A percentile compares a stretch with the other conserved stretches of the same genome.
These are phyloP conservation scores for Hypomecis atomaria DNA, from an alignment of 2,888 invertebrate genomes.

Conservation along the genomic window DNA sequence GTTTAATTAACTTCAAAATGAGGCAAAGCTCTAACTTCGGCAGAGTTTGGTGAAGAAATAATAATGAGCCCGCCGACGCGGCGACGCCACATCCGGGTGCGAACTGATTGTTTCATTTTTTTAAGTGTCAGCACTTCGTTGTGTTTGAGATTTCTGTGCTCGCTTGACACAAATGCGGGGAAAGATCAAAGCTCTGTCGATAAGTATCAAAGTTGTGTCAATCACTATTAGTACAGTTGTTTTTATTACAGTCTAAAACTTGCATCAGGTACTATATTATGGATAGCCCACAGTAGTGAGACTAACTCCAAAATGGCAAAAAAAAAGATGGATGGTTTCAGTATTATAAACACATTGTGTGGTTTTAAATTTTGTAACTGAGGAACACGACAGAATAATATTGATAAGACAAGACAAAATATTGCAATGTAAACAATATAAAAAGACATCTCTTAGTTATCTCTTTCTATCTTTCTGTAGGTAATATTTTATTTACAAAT, in stretches of 20 bases:
- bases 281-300: neutral
- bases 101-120: conserved; percentile 41
- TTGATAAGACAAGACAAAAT: no score
- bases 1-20: conserved; percentile 78
- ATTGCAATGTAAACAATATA: no score
- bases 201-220: neutral
- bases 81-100: conserved; percentile 40
- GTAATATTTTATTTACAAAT: conserved; percentile 36
- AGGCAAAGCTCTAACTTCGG: conserved; percentile 58
- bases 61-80: conserved; percentile 60
- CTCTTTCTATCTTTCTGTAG: neutral
- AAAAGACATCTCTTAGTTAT: neutral
- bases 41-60: conserved; percentile 64
- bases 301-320: neutral
- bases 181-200: conserved; percentile 10
- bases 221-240: no score
- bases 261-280: no score
- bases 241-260: no score
- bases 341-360: no score
- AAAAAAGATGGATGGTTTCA: no score
- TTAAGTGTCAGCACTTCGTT: conserved; percentile 32
- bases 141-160: conserved; percentile 1
- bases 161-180: neutral
- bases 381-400: no score
- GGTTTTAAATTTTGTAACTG: no score